These are phyloP conservation scores for Heteromyza rotundicornis DNA, from an alignment of 2,888 invertebrate genomes.

Conservation along the genomic window DNA sequence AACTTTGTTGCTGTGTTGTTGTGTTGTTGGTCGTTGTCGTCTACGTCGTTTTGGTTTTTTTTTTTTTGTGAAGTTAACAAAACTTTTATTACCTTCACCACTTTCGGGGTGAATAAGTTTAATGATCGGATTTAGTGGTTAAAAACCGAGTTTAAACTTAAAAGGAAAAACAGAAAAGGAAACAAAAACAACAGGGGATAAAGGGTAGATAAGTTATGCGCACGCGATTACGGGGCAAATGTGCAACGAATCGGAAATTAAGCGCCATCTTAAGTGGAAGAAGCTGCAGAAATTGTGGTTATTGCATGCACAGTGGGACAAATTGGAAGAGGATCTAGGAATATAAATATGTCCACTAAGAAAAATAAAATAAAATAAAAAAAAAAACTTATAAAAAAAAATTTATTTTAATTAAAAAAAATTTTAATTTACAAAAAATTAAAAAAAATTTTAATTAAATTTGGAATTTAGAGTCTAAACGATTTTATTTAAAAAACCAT, in stretches of 20 bases:
- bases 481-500: too few relatives aligned
- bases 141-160: neutral
- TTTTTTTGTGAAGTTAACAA: too few relatives aligned
- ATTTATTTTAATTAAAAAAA: too few relatives aligned
- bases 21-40: neutral
- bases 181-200: neutral
- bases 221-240: neutral
- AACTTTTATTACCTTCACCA: slow-evolving; percentile 2
- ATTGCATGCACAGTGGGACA: too few relatives aligned
- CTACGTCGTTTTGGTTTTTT: too few relatives aligned
- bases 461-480: too few relatives aligned
- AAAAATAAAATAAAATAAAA: too few relatives aligned
- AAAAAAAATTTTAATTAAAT: too few relatives aligned
- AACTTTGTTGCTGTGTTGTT: neutral
- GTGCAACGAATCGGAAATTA: neutral
- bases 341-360: too few relatives aligned
- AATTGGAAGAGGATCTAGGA: too few relatives aligned
- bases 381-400: too few relatives aligned
- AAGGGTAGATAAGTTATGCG: neutral
- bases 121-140: slow-evolving; percentile 1
- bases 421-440: too few relatives aligned
- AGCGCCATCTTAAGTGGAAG: neutral
- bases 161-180: neutral
- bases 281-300: neutral
- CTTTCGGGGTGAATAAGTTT: neutral